A percentile compares a stretch with the other conserved stretches of the same genome.
Evolutionary conservation across 2,797 vertebrate species (phyloP).

Genomic region (Poecilia velifera): DNA sequence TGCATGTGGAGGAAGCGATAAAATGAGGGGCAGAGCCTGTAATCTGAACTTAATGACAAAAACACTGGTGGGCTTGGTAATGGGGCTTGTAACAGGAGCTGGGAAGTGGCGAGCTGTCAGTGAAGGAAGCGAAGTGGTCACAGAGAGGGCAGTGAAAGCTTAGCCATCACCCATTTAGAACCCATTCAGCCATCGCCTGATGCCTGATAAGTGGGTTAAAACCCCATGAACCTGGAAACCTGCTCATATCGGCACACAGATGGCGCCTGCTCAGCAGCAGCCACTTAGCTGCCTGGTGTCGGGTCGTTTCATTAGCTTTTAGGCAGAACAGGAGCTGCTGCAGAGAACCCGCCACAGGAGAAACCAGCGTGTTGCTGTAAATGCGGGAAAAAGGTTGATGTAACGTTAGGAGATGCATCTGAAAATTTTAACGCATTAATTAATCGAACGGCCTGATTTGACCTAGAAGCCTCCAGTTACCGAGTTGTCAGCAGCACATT

Average conservation of each 20-base stretch:
- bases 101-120: constrained; percentile 64
- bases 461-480: no score
- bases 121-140: constrained; percentile 58
- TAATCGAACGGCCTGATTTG: no score
- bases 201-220: constrained; percentile 77
- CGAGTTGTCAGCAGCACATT: no score
- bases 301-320: constrained; percentile 53
- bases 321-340: constrained; percentile 28
- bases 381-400: constrained; percentile 22
- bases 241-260: constrained; percentile 66
- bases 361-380: constrained; percentile 26
- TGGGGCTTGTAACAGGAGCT: constrained; percentile 78
- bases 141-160: constrained; percentile 66
- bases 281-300: constrained; percentile 55
- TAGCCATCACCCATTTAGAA: constrained; percentile 65
- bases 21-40: constrained; percentile 64
- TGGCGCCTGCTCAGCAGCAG: constrained; percentile 54
- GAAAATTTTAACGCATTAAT: no score
- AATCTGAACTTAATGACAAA: constrained; percentile 78
- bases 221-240: constrained; percentile 69
- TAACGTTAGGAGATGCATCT: no score
- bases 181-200: constrained; percentile 66
- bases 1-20: constrained; percentile 54
- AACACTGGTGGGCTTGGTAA: constrained; percentile 64
- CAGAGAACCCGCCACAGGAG: constrained; percentile 22